Percentiles rank a stretch among this genome's conserved stretches.
Conservation (phyloP, 92 coral and sea anemone genomes). For the Zoanthus sansibaricus region DNA sequence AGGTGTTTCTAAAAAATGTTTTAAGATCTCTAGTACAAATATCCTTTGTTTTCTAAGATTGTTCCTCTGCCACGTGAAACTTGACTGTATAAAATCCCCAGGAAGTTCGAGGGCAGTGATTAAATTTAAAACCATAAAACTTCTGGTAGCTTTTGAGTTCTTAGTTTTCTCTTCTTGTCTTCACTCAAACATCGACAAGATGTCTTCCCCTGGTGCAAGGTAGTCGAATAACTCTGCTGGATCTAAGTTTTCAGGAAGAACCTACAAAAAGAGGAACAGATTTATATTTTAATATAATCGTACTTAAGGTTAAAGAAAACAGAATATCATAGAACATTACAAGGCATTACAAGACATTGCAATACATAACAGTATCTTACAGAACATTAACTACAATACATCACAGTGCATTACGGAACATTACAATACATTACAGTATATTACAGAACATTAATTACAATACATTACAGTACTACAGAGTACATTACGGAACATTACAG, state of each 20-base stretch:
- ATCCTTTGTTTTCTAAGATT: background rate
- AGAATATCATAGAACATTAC: background rate
- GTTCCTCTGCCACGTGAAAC: constrained; percentile 3
- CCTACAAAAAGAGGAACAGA: background rate
- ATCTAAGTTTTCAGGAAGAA: constrained; percentile 46
- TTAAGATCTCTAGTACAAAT: constrained; percentile 44
- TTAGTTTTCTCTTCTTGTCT: background rate
- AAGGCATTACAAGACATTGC: background rate
- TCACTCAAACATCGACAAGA: constrained; percentile 43
- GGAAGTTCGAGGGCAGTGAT: background rate
- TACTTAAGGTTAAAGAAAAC: too few relatives aligned
- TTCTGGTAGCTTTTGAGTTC: background rate
- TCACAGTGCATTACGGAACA: background rate
- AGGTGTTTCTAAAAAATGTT: constrained; percentile 45
- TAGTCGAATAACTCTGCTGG: constrained; percentile 42
- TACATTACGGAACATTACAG: background rate
- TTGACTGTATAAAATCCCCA: constrained; percentile 20
- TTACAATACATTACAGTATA: too few relatives aligned
- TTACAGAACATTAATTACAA: too few relatives aligned
- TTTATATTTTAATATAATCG: background rate
- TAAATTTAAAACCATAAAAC: background rate
- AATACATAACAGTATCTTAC: too few relatives aligned
- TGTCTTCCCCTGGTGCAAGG: constrained; percentile 23
- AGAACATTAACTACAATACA: background rate
- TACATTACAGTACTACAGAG: too few relatives aligned